phyloP scores from a whole-genome alignment of 1,140 invertebrate species.

The Temnothorax curvispinosus region DNA sequence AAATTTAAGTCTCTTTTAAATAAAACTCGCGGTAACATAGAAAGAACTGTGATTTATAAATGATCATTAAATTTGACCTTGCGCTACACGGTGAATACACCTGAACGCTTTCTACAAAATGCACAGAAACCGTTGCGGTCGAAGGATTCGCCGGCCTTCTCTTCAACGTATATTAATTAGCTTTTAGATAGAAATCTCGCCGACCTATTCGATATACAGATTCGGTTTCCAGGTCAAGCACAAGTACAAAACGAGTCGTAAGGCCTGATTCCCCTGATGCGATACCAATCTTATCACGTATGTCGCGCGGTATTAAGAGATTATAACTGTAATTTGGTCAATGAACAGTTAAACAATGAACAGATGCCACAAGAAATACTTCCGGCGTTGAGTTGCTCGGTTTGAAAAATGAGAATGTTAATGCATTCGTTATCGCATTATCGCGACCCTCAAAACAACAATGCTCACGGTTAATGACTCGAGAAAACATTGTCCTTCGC shows the following conservation, averaged over 20 bases:
- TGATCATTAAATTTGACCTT: slow-evolving; percentile 17
- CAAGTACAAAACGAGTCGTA: neutral
- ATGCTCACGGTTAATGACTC: slow-evolving; percentile 38
- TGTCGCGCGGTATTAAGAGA: neutral
- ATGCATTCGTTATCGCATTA: slow-evolving; percentile 12
- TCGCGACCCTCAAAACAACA: slow-evolving; percentile 29
- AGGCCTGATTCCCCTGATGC: neutral
- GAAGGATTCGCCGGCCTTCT: neutral
- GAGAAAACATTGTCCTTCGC: slow-evolving; percentile 44
- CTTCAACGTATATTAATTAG: neutral
- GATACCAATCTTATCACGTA: neutral
- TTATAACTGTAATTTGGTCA: neutral
- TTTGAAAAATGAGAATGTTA: slow-evolving; percentile 12
- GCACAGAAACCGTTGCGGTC: slow-evolving; percentile 13
- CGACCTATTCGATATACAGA: neutral
- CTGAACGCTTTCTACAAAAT: slow-evolving; percentile 33
- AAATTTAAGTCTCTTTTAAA: neutral
- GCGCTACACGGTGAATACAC: slow-evolving; percentile 10
- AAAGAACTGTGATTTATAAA: neutral
- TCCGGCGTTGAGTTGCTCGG: neutral
- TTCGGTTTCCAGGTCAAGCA: neutral
- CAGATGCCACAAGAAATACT: neutral
- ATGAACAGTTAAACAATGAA: neutral
- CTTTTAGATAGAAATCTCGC: slow-evolving; percentile 13
- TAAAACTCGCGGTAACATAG: neutral